Conservation (phyloP, 2,888 invertebrate genomes). For the Plagodis dolabraria region DNA sequence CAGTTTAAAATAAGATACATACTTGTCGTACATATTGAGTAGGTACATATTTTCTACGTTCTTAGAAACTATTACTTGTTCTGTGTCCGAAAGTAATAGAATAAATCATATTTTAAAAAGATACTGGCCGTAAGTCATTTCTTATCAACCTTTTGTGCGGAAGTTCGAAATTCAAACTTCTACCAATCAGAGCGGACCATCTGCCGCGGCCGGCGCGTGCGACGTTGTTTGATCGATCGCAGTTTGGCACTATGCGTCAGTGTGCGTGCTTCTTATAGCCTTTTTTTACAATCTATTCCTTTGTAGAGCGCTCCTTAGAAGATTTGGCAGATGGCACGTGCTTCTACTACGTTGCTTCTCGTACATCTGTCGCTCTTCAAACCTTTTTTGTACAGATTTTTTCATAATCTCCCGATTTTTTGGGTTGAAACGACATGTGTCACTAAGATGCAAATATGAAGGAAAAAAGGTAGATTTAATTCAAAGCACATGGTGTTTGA, state of each 20-base stretch:
- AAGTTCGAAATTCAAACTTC: slow-evolving; percentile 74
- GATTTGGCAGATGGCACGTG: slow-evolving; percentile 85
- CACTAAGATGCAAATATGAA: slow-evolving; percentile 81
- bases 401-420: slow-evolving; percentile 57
- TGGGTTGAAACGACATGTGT: slow-evolving; percentile 67
- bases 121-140: slow-evolving; percentile 16
- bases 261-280: slow-evolving; percentile 33
- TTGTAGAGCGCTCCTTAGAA: slow-evolving; percentile 67
- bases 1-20: too few relatives aligned
- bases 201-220: slow-evolving; percentile 78
- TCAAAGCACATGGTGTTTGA: slow-evolving; percentile 74
- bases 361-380: slow-evolving; percentile 78
- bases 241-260: slow-evolving; percentile 29
- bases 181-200: slow-evolving; percentile 76
- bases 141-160: slow-evolving; percentile 76
- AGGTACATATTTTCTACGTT: too few relatives aligned
- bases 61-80: not conserved
- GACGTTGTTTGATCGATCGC: slow-evolving; percentile 73
- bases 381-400: slow-evolving; percentile 68
- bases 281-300: slow-evolving; percentile 62
- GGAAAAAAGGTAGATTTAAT: slow-evolving; percentile 69
- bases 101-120: slow-evolving; percentile 25
- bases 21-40: too few relatives aligned
- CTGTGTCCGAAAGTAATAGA: slow-evolving; percentile 8
- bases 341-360: slow-evolving; percentile 68